These are phyloP conservation scores for Zosterops pallidus DNA, from an alignment of 2,113 vertebrate genomes.

Conservation along the genomic window DNA sequence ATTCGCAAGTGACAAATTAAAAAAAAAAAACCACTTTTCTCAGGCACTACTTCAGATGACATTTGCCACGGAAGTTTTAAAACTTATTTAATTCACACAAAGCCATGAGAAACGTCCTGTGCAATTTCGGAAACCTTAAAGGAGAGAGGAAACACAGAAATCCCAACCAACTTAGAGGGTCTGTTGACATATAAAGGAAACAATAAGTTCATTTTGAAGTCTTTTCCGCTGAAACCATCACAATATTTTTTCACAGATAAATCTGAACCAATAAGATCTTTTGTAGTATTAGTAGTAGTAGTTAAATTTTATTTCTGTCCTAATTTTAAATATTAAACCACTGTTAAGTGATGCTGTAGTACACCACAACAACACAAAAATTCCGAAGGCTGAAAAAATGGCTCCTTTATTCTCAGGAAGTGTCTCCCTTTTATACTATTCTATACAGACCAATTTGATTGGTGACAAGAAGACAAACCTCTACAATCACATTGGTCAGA, in stretches of 20 bases:
- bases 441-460: too few relatives aligned
- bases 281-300: not conserved
- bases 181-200: not conserved
- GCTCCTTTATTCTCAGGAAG: too few relatives aligned
- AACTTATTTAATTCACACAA: not conserved
- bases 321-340: not conserved
- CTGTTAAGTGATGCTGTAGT: too few relatives aligned
- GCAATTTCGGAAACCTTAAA: not conserved
- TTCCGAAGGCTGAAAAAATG: too few relatives aligned
- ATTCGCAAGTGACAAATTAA: fast-evolving
- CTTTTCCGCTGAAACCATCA: not conserved
- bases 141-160: not conserved
- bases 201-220: not conserved
- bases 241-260: not conserved
- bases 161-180: not conserved
- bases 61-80: not conserved
- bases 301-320: not conserved
- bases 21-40: not conserved
- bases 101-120: not conserved
- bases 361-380: too few relatives aligned
- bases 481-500: too few relatives aligned
- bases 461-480: too few relatives aligned
- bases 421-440: too few relatives aligned
- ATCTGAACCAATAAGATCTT: not conserved
- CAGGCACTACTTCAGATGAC: not conserved